Conservation (phyloP, 2,113 vertebrate species). For the Phalacrocorax brasilianus region DNA sequence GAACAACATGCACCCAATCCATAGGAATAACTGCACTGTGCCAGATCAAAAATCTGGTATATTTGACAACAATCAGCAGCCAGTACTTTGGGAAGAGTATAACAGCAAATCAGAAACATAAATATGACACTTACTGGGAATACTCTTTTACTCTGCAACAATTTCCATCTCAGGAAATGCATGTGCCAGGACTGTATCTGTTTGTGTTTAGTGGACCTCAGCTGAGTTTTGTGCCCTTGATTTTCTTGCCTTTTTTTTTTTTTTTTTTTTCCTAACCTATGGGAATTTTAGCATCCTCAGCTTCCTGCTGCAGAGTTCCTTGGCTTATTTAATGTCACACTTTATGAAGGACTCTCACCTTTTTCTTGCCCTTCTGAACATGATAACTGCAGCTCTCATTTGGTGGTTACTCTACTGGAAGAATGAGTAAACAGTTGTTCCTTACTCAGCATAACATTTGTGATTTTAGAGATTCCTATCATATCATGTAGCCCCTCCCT, state of each 20-base stretch:
- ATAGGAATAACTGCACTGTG: neutral
- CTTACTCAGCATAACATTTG: neutral
- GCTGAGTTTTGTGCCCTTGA: neutral
- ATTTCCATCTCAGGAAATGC: neutral
- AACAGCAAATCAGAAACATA: neutral
- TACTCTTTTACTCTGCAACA: neutral
- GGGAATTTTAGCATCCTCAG: neutral
- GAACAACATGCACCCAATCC: neutral
- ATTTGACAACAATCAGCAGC: neutral
- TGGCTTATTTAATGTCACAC: neutral
- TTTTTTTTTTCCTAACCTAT: neutral
- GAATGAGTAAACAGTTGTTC: neutral
- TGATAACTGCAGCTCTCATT: neutral
- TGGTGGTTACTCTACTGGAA: neutral
- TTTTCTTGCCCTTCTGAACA: neutral
- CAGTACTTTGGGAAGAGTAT: neutral
- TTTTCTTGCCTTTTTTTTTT: neutral
- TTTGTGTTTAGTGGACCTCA: neutral
- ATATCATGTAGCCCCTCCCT: fast-evolving
- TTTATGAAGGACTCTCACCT: neutral
- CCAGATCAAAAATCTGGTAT: neutral
- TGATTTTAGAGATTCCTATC: neutral
- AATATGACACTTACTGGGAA: neutral
- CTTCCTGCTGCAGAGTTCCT: neutral
- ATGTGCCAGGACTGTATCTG: neutral